These are phyloP conservation scores for Agrochola lota DNA, from an alignment of 2,888 invertebrate species.

Conservation along the genomic window DNA sequence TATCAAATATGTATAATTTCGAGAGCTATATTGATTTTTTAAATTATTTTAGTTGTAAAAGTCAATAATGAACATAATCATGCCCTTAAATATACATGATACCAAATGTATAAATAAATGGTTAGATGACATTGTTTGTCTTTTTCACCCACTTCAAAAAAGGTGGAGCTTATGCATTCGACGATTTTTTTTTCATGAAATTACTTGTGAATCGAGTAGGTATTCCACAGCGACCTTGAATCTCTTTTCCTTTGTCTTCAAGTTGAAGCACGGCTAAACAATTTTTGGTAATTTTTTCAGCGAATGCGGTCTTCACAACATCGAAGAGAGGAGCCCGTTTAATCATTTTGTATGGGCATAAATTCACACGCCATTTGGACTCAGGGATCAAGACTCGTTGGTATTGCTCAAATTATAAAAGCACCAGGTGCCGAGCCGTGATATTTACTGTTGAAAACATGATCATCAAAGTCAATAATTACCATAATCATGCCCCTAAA, in stretches of 20 bases:
- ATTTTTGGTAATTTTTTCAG: conserved; percentile 12
- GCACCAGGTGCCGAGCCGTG: conserved; percentile 25
- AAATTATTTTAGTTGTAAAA: no score
- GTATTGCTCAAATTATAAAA: conserved; percentile 30
- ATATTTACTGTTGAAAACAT: conserved; percentile 27
- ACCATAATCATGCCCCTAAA: conserved; percentile 27
- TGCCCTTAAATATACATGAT: neutral
- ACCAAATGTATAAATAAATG: neutral
- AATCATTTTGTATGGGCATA: conserved; percentile 29
- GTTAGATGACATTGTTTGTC: neutral
- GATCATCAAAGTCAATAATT: conserved; percentile 20
- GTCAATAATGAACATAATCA: no score
- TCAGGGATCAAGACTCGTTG: conserved; percentile 40
- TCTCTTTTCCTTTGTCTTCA: neutral
- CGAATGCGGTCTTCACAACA: conserved; percentile 30
- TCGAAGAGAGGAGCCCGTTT: conserved; percentile 30
- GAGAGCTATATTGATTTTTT: no score
- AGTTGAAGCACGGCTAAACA: neutral
- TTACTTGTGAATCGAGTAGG: neutral
- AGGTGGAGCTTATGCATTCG: neutral
- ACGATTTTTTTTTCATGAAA: neutral
- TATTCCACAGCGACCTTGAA: neutral
- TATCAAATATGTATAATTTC: no score
- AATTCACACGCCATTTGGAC: conserved; percentile 30
- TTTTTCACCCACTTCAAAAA: neutral